Evolutionary conservation across 2,888 invertebrate species (phyloP).

Genomic region (Protophormia terraenovae): DNA sequence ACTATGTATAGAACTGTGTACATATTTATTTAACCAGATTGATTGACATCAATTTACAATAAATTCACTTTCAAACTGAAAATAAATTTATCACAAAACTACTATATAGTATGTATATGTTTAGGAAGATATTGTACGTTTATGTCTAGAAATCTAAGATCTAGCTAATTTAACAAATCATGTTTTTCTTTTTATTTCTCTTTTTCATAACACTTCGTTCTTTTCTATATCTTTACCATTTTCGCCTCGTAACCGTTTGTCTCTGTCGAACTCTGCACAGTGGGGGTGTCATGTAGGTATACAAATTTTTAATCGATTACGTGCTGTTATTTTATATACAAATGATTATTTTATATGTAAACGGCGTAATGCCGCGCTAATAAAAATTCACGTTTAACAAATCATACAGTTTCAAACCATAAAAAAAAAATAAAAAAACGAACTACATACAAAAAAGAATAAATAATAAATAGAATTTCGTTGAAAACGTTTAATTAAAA

Average conservation of each 20-base stretch:
- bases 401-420: constrained; percentile 3
- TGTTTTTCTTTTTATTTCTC: neutral
- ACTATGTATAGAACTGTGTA: neutral
- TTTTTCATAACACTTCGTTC: neutral
- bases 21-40: neutral
- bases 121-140: no score
- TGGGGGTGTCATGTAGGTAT: constrained; percentile 7
- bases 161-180: neutral
- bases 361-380: constrained; percentile 14
- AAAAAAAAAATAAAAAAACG: neutral
- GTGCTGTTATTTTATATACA: constrained; percentile 19
- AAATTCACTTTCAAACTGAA: neutral
- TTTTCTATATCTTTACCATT: neutral
- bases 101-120: neutral
- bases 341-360: neutral
- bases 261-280: neutral
- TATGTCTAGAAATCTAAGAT: neutral
- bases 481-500: neutral
- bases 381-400: constrained; percentile 18
- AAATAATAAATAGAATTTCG: neutral
- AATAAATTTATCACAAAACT: neutral
- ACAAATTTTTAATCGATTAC: neutral
- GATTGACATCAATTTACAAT: neutral
- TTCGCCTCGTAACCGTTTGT: neutral
- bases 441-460: neutral